Evolutionary conservation across 1,140 invertebrate genomes (phyloP), one percentile per base, ranked within the genome.

Genomic region (Liolophura sinensis): DNA sequence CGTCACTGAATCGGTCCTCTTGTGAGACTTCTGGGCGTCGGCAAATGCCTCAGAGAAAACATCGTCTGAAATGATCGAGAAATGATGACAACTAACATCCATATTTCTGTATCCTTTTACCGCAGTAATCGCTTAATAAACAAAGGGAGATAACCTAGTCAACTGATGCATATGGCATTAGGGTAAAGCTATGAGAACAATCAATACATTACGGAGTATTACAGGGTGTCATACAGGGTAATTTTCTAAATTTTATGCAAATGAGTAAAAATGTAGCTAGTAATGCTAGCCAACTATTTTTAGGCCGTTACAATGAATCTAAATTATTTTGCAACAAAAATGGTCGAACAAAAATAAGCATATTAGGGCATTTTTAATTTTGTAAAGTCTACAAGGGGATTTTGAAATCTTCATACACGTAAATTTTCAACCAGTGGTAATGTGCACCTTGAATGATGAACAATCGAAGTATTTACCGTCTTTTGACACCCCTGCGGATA

Each of bases 1-100:
- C 22, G 73, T 62, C 0, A 67, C 72, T 9, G 79, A 81, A 51
- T 78, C 74, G 4, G 76, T 73, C 4, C 79, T 63, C 47, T 75
- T 75, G 64, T 78, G 76, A n/a, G 24, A 52, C 12, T 60, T 52
- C 51, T 58, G 18, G 24, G 49, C 48, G 56, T 60, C 27, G 20
- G n/a, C 31, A 47, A 50, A 22, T 25, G 25, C 49, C 22, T 71
- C 62, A 18, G 51, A 49, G 52, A 76, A 77, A 9, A 77, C 70
- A 46, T 72, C 72, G 60, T 79, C 77, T 72, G 64, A 54, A 61
- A 25, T 9, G 51, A 61, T 40, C 46, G 50, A 48, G 49, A 49
- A 68, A 62, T 47, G 63, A 16, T 60, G 25, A 20, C 47, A 20
- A 59, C 18, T 48, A 6, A 62, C 15, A 20, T 51, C 20, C 20